A percentile compares a stretch with the other conserved stretches of the same genome.
phyloP scores from a whole-genome alignment of 2,113 vertebrate genomes.

The Caloenas nicobarica region DNA sequence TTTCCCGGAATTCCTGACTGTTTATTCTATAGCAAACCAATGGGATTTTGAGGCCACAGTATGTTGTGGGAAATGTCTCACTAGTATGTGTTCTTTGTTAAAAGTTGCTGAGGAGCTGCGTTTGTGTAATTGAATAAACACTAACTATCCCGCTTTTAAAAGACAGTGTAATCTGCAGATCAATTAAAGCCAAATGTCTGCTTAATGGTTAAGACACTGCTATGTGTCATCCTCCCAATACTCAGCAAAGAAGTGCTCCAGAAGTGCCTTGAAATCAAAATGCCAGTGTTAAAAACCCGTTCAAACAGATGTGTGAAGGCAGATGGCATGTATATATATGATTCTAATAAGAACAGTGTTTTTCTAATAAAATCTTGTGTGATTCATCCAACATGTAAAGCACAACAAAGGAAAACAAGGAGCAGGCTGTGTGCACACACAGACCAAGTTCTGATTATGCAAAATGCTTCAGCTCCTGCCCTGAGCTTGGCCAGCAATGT shows the following conservation, averaged over 20 bases:
- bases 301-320: slow-evolving; percentile 19
- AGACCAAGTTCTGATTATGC: background rate
- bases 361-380: slow-evolving; percentile 26
- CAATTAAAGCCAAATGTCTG: slow-evolving; percentile 51
- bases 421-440: background rate
- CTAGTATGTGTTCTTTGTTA: slow-evolving; percentile 45
- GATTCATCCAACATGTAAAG: slow-evolving; percentile 33
- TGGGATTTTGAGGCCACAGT: background rate
- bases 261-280: slow-evolving; percentile 17
- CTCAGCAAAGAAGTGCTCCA: background rate
- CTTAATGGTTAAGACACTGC: background rate
- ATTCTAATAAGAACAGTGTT: slow-evolving; percentile 34
- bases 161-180: background rate
- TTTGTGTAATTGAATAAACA: slow-evolving; percentile 54
- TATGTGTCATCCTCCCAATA: background rate
- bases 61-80: slow-evolving; percentile 44
- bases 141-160: slow-evolving; percentile 24
- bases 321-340: slow-evolving; percentile 19
- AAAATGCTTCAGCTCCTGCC: background rate
- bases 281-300: background rate
- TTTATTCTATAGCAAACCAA: slow-evolving; percentile 64
- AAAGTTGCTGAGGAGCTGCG: slow-evolving; percentile 12
- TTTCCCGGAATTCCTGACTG: slow-evolving; percentile 61
- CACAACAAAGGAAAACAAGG: slow-evolving; percentile 9
- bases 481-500: background rate